Conservation (phyloP, 2,888 invertebrate species). For the Rhodophaea formosa region DNA sequence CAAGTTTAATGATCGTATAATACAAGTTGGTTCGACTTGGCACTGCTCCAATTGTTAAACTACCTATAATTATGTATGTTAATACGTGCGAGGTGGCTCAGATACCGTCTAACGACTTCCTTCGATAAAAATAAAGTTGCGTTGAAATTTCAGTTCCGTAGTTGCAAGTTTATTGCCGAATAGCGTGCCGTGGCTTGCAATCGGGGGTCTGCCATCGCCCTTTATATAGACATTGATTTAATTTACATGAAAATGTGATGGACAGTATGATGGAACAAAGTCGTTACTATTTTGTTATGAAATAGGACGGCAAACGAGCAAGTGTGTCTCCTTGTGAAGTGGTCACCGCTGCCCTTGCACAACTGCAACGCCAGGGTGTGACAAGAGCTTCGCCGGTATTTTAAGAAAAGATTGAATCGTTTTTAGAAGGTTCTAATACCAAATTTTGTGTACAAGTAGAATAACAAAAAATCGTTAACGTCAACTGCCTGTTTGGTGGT, state of each 20-base stretch:
- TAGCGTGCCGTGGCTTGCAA: constrained; percentile 70
- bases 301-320: no score
- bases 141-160: constrained; percentile 80
- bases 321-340: no score
- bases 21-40: constrained; percentile 66
- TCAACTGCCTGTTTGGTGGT: no score
- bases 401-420: no score
- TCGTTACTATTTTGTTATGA: constrained; percentile 22
- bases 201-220: constrained; percentile 65
- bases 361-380: no score
- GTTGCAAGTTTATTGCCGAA: constrained; percentile 75
- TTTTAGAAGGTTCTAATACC: no score
- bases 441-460: no score
- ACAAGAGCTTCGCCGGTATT: no score
- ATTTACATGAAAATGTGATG: constrained; percentile 68
- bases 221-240: constrained; percentile 79
- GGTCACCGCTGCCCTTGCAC: no score
- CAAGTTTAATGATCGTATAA: constrained; percentile 64
- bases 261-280: constrained; percentile 50
- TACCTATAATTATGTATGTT: constrained; percentile 80
- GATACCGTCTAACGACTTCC: constrained; percentile 80
- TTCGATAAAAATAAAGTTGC: constrained; percentile 79
- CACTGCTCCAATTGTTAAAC: constrained; percentile 72
- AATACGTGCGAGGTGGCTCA: constrained; percentile 75
- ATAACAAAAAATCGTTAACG: no score